Conservation (phyloP, 2,113 vertebrate genomes). For the Eublepharis macularius region DNA sequence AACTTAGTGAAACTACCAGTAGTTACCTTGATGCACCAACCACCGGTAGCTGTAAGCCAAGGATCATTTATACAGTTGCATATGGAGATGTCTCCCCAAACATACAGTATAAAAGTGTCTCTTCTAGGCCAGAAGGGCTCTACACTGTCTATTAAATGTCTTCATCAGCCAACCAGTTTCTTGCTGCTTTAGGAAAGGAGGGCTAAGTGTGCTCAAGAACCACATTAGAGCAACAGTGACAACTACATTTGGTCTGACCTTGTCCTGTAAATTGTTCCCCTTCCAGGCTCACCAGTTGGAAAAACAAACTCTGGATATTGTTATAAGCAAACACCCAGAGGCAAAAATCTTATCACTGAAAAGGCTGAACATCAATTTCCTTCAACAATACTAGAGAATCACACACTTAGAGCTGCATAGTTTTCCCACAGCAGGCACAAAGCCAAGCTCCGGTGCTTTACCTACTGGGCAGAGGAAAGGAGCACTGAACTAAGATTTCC, state of each 20-base stretch:
- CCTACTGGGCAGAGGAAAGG: not conserved
- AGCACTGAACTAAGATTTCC: not conserved
- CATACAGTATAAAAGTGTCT: not conserved
- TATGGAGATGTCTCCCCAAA: too few species aligned
- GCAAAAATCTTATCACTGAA: not conserved
- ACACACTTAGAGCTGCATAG: not conserved
- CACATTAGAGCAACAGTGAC: not conserved
- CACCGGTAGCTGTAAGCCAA: not conserved
- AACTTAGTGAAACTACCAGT: not conserved
- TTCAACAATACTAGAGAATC: not conserved
- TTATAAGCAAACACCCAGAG: not conserved
- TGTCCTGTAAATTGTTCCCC: not conserved
- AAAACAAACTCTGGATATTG: fast-evolving
- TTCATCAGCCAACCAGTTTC: not conserved
- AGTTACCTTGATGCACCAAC: not conserved
- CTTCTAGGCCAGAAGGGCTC: not conserved
- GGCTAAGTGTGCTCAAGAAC: not conserved
- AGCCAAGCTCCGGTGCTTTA: not conserved
- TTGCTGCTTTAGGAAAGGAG: not conserved
- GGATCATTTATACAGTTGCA: not conserved
- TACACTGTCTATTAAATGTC: not conserved
- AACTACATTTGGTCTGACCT: not conserved
- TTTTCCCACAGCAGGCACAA: not conserved
- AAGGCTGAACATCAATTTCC: not conserved
- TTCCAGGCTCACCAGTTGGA: not conserved